These are phyloP conservation scores for Pandemis heparana DNA, from an alignment of 2,888 invertebrate species.

Conservation along the genomic window DNA sequence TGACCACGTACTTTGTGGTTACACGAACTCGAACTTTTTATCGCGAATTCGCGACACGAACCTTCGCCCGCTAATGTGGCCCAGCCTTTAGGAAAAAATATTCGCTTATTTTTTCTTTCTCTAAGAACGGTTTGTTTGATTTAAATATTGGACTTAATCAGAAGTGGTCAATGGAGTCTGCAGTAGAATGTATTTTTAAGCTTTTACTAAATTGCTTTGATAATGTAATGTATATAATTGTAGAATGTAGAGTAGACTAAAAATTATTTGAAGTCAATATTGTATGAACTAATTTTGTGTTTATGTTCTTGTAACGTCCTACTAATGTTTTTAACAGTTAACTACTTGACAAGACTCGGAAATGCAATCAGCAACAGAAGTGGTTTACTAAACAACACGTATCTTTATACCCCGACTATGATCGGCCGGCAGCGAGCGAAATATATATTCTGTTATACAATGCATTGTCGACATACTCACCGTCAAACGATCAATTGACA, in stretches of 20 bases:
- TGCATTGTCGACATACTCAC: no score
- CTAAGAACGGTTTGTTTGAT: background rate
- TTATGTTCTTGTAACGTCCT: constrained; percentile 31
- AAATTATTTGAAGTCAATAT: constrained; percentile 21
- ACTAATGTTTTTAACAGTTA: constrained; percentile 38
- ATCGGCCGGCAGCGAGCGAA: no score
- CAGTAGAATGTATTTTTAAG: constrained; percentile 12
- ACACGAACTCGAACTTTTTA: no score
- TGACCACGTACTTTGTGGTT: no score
- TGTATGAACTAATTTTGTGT: constrained; percentile 33
- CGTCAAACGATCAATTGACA: no score
- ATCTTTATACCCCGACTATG: background rate
- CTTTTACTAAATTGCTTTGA: constrained; percentile 26
- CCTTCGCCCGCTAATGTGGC: no score
- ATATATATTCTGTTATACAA: no score
- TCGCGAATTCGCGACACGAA: no score
- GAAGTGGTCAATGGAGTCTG: background rate
- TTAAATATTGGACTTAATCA: background rate
- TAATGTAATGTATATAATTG: constrained; percentile 33
- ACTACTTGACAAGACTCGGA: constrained; percentile 20
- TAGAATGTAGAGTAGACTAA: constrained; percentile 33
- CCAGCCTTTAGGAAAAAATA: background rate
- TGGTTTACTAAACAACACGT: background rate
- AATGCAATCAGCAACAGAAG: background rate
- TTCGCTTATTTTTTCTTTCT: background rate